These are phyloP conservation scores for Melitaea athalia DNA, from an alignment of 2,888 invertebrate species.

Conservation along the genomic window DNA sequence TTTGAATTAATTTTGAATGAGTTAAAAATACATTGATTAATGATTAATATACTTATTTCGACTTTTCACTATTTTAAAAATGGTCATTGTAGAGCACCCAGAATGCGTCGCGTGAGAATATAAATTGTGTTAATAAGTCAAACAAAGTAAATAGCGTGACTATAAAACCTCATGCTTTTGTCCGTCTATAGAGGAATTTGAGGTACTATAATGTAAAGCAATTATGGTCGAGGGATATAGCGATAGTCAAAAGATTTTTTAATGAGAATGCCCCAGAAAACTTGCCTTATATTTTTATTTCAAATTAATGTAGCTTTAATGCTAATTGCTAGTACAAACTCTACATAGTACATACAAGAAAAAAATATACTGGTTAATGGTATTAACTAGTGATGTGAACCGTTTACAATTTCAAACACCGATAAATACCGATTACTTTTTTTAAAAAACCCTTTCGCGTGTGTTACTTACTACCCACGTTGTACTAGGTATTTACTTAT, in stretches of 20 bases:
- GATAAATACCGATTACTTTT: too few relatives aligned
- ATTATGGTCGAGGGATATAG: slow-evolving; percentile 6
- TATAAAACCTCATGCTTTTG: slow-evolving; percentile 40
- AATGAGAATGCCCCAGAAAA: neutral
- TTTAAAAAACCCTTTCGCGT: too few relatives aligned
- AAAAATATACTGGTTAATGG: too few relatives aligned
- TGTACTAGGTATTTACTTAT: too few relatives aligned
- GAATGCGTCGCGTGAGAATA: slow-evolving; percentile 52
- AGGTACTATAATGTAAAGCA: slow-evolving; percentile 23
- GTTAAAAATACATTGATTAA: neutral
- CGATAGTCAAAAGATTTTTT: neutral
- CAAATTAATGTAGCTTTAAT: neutral
- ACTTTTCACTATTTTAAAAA: neutral
- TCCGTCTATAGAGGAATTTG: slow-evolving; percentile 32
- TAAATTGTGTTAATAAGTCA: slow-evolving; percentile 60
- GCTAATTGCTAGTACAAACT: neutral
- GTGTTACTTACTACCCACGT: too few relatives aligned
- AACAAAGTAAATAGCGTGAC: slow-evolving; percentile 57
- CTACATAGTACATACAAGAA: neutral
- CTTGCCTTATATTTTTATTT: neutral
- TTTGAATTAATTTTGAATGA: neutral
- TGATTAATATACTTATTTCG: neutral
- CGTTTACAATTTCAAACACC: too few relatives aligned
- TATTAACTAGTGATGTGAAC: too few relatives aligned
- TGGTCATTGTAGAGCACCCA: slow-evolving; percentile 18